A percentile compares a stretch with the other conserved stretches of the same genome.
Evolutionary conservation across 2,888 invertebrate genomes (phyloP).

Genomic region (Tachystola acroxantha): DNA sequence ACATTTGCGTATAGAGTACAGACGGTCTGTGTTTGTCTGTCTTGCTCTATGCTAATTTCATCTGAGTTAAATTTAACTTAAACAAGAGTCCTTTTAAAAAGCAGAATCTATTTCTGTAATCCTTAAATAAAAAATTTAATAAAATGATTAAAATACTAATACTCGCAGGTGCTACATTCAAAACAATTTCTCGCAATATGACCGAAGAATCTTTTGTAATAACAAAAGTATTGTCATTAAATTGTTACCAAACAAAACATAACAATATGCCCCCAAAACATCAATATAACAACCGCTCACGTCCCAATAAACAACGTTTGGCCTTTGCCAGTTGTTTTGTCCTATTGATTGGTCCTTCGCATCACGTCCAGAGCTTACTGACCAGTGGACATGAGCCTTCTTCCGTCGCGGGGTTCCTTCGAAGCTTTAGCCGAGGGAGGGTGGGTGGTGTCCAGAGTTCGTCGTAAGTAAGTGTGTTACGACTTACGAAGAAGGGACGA

Average conservation of each 20-base stretch:
- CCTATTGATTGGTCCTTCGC: conserved; percentile 48
- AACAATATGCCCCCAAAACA: conserved; percentile 9
- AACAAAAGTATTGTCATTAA: background rate
- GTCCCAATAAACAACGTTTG: conserved; percentile 33
- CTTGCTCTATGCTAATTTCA: too few species aligned
- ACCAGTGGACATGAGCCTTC: background rate
- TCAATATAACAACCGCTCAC: conserved; percentile 25
- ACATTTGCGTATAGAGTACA: too few species aligned
- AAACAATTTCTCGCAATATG: too few species aligned
- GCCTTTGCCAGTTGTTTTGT: conserved; percentile 37
- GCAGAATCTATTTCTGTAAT: too few species aligned
- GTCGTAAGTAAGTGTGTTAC: conserved; percentile 12
- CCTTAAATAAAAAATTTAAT: too few species aligned
- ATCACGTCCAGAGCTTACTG: background rate
- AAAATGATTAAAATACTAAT: too few species aligned
- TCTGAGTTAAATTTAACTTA: too few species aligned
- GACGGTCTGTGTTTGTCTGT: too few species aligned
- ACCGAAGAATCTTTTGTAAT: too few species aligned
- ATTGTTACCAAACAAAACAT: conserved; percentile 1
- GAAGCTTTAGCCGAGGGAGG: background rate
- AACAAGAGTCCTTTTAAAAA: too few species aligned
- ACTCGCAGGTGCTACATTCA: too few species aligned
- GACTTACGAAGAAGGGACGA: conserved; percentile 10
- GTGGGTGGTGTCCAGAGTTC: background rate
- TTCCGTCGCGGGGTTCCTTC: background rate